Evolutionary conservation across 2,797 vertebrate species (phyloP), one percentile per base, ranked within the genome.

Genomic region (Acipenser transmontanus): DNA sequence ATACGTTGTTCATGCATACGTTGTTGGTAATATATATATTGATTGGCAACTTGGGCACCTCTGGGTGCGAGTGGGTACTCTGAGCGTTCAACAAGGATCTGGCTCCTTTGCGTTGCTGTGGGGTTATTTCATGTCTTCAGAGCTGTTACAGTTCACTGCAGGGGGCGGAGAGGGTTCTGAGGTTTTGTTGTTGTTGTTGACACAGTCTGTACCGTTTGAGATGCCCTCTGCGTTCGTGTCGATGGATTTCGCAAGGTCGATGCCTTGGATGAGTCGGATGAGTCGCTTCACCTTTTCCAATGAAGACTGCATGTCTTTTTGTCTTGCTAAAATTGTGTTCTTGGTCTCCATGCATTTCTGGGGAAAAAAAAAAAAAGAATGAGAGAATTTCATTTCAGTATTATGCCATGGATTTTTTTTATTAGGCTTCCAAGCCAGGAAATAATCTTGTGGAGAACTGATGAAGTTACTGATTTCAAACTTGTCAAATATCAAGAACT

Each of bases 261-360:
- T 95, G 87, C 95, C 93, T 72, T 98, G 96, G 82, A 99, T 98
- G 89, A 99, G 94, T 81, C 91, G 93, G 70, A 99, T 93, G 85
- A 99, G 89, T 82, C 95, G 93, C 78, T 98, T 98, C 70, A 97
- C 95, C 82, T 97, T 98, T 76, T 98, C 96, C 85, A 99, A 85
- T 68, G 97, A 98, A 67, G 91, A 86, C 86, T 96, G 95, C 96
- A 98, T 99, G 78, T 98, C 97, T 78, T 99, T 99, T 85, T 98
- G 95, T 74, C 95, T 92, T 68, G 95, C 90, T 80, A 99, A 90
- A 82, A 95, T 95, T 81, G 82, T 92, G 72, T 94, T 99, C 91
- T 98, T 99, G 91, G 93, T 98, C 84, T 99, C 96, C 96, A 98
- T 98, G 85, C 95, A 99, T 96, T 98, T 99, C 97, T 99, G 17